Evolutionary conservation across 2,113 vertebrate species (phyloP).

Genomic region (Scolopax mira): DNA sequence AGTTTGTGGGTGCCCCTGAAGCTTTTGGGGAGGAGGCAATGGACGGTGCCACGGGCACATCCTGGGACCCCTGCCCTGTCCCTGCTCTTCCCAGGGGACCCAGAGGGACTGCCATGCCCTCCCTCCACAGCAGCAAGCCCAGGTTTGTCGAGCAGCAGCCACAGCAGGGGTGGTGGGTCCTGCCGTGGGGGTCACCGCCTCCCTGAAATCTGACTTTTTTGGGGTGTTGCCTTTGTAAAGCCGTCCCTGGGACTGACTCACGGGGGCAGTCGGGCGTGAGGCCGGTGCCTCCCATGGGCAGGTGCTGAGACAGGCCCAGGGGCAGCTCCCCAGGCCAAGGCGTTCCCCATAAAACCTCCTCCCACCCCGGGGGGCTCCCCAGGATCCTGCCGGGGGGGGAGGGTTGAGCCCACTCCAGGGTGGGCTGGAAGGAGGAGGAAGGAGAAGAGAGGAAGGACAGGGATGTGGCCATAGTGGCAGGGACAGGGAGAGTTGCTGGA

Average conservation of each 20-base stretch:
- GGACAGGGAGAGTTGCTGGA: background rate
- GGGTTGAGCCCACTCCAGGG: accelerated
- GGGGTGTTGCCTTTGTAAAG: background rate
- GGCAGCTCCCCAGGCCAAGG: background rate
- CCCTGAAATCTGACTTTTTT: background rate
- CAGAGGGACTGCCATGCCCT: background rate
- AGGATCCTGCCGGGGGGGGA: too few species aligned
- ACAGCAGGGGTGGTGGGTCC: accelerated
- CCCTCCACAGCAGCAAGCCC: accelerated
- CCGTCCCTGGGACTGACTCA: background rate
- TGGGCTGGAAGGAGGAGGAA: background rate
- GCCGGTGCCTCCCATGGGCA: background rate
- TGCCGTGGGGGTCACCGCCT: background rate
- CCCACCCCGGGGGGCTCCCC: background rate
- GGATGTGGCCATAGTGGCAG: background rate
- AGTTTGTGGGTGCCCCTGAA: accelerated
- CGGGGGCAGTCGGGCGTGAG: background rate
- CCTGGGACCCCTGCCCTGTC: background rate
- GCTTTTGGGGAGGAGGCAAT: accelerated
- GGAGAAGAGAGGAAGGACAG: background rate
- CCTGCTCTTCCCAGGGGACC: background rate
- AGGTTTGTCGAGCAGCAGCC: background rate
- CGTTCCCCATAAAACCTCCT: background rate
- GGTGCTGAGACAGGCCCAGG: background rate
- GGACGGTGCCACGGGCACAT: accelerated